phyloP scores from a whole-genome alignment of 2,113 vertebrate genomes.

The Semicossyphus pulcher region DNA sequence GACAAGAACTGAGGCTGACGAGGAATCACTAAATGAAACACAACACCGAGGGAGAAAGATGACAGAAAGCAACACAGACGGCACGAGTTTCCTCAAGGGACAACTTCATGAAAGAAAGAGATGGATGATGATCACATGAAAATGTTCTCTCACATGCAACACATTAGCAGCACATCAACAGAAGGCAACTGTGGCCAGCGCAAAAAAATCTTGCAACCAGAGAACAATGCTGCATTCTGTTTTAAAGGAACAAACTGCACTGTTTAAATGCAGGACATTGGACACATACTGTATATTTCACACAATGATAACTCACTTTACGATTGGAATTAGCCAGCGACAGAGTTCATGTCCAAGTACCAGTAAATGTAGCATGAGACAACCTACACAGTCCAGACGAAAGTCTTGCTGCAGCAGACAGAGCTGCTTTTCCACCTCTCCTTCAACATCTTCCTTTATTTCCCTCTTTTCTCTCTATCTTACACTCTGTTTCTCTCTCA shows the following conservation, averaged over 20 bases:
- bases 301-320: conserved; percentile 7
- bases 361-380: not conserved
- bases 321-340: conserved; percentile 23
- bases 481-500: conserved; percentile 17
- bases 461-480: conserved; percentile 21
- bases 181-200: conserved; percentile 22
- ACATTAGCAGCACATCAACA: conserved; percentile 47
- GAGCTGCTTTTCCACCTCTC: not conserved
- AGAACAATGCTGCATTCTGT: conserved; percentile 44
- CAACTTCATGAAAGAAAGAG: conserved; percentile 34
- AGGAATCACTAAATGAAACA: conserved; percentile 42
- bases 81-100: conserved; percentile 24
- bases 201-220: conserved; percentile 2
- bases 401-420: not conserved
- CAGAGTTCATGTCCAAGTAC: conserved; percentile 15
- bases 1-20: conserved; percentile 31
- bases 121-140: conserved; percentile 66
- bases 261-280: not conserved
- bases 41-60: conserved; percentile 16
- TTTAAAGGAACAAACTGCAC: not conserved
- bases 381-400: not conserved
- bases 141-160: conserved; percentile 51
- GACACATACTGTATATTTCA: conserved; percentile 26
- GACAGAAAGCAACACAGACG: conserved; percentile 51
- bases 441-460: conserved; percentile 6